Conservation (phyloP, 2,888 invertebrate species). For the Trachelus stipa region DNA sequence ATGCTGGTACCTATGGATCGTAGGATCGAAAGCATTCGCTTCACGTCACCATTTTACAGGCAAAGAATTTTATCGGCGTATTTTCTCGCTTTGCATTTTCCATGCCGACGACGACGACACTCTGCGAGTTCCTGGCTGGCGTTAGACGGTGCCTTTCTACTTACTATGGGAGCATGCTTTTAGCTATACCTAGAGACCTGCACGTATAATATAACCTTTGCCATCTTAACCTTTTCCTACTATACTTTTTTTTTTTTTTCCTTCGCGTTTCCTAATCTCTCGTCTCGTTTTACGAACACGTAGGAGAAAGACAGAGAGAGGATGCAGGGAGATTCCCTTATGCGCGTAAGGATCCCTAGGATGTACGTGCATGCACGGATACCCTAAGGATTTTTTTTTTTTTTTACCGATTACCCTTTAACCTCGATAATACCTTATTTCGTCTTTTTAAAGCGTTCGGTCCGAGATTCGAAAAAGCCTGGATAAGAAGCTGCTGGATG, state of each 20-base stretch:
- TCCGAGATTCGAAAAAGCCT: slow-evolving; percentile 7
- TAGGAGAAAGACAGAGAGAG: slow-evolving; percentile 15
- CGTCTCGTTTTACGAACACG: slow-evolving; percentile 2
- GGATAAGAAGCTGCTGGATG: slow-evolving; percentile 8
- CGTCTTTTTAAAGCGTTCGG: slow-evolving; percentile 2
- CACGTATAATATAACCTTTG: background rate
- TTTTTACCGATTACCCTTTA: slow-evolving; percentile 13
- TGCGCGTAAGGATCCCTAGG: background rate
- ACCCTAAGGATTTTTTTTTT: background rate
- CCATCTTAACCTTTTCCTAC: background rate
- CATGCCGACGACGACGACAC: slow-evolving; percentile 34
- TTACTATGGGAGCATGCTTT: background rate
- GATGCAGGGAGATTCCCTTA: slow-evolving; percentile 20
- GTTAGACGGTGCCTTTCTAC: background rate
- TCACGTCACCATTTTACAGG: slow-evolving; percentile 62
- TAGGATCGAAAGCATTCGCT: slow-evolving; percentile 50
- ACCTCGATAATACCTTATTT: slow-evolving; percentile 3
- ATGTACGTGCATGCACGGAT: slow-evolving; percentile 1
- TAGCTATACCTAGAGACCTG: background rate
- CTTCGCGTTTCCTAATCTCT: slow-evolving; percentile 33
- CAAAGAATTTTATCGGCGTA: slow-evolving; percentile 62
- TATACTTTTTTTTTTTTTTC: background rate
- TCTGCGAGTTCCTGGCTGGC: background rate
- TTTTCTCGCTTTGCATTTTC: slow-evolving; percentile 58
- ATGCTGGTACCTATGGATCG: background rate